phyloP scores from a whole-genome alignment of 1,140 invertebrate genomes.

The Aradophagus sp. region DNA sequence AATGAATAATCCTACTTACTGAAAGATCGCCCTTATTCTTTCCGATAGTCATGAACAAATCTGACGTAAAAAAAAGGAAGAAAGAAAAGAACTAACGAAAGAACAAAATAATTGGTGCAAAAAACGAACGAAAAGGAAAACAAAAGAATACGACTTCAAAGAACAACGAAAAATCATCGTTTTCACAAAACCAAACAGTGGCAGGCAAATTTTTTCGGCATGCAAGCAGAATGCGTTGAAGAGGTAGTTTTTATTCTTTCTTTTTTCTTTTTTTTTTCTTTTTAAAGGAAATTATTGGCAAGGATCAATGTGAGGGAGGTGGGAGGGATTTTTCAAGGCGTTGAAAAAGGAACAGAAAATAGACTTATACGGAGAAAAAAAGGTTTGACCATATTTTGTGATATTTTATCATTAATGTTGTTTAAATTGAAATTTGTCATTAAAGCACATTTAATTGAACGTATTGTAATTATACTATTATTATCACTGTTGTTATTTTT shows the following conservation, averaged over 20 bases:
- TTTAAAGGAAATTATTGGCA: too few species aligned
- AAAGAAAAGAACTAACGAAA: too few species aligned
- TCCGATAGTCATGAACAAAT: constrained; percentile 78
- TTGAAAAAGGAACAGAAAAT: constrained; percentile 53
- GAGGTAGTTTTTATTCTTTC: constrained; percentile 42
- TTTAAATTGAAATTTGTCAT: too few species aligned
- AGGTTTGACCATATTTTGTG: too few species aligned
- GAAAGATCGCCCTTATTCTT: constrained; percentile 83
- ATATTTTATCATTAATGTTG: too few species aligned
- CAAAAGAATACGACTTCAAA: constrained; percentile 62
- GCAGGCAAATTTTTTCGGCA: constrained; percentile 69
- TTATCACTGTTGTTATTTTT: too few species aligned
- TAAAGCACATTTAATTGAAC: too few species aligned
- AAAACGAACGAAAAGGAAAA: constrained; percentile 81
- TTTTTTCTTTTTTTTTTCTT: constrained; percentile 10
- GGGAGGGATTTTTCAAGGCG: not conserved
- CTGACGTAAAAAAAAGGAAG: constrained; percentile 82
- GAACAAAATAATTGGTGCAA: constrained; percentile 85
- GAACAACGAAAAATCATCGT: constrained; percentile 75
- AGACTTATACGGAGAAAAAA: constrained; percentile 37
- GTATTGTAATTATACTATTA: too few species aligned
- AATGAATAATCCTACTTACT: constrained; percentile 82
- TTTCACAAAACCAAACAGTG: constrained; percentile 72
- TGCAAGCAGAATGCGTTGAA: constrained; percentile 71
- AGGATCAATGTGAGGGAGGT: not conserved